A percentile compares a stretch with the other conserved stretches of the same genome.
Evolutionary conservation across 2,888 invertebrate species (phyloP).

Genomic region (Meloe dianella): DNA sequence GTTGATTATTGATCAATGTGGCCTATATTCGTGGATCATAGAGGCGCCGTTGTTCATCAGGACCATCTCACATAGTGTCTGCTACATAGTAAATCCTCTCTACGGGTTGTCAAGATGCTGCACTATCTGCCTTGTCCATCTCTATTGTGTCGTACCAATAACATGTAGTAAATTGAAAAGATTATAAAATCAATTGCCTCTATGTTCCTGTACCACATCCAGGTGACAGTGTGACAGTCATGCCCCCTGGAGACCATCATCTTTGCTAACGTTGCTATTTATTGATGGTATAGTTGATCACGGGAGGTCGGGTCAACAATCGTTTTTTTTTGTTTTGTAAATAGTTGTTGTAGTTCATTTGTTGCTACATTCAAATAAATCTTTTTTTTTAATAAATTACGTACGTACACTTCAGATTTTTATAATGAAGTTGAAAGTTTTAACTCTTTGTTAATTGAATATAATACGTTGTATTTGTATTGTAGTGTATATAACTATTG

Average conservation of each 20-base stretch:
- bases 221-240: constrained; percentile 52
- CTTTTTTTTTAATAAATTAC: neutral
- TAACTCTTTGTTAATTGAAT: constrained; percentile 7
- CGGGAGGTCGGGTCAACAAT: constrained; percentile 48
- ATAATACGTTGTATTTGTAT: constrained; percentile 5
- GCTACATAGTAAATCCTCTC: constrained; percentile 49
- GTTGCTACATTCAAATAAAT: constrained; percentile 6
- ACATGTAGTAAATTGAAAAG: constrained; percentile 62
- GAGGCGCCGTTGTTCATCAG: constrained; percentile 43
- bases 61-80: constrained; percentile 29
- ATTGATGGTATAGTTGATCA: constrained; percentile 44
- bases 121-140: constrained; percentile 58
- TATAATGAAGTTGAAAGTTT: constrained; percentile 22
- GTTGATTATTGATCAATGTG: neutral
- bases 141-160: constrained; percentile 60
- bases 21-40: constrained; percentile 3
- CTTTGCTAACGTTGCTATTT: constrained; percentile 38
- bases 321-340: constrained; percentile 18
- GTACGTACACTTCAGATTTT: constrained; percentile 17
- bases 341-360: constrained; percentile 14
- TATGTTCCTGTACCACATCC: constrained; percentile 48
- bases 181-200: constrained; percentile 61
- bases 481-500: neutral
- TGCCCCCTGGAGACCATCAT: constrained; percentile 37
- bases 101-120: constrained; percentile 50